phyloP scores from a whole-genome alignment of 64 coral and sea anemone genomes.

The Cladopsammia gracilis region DNA sequence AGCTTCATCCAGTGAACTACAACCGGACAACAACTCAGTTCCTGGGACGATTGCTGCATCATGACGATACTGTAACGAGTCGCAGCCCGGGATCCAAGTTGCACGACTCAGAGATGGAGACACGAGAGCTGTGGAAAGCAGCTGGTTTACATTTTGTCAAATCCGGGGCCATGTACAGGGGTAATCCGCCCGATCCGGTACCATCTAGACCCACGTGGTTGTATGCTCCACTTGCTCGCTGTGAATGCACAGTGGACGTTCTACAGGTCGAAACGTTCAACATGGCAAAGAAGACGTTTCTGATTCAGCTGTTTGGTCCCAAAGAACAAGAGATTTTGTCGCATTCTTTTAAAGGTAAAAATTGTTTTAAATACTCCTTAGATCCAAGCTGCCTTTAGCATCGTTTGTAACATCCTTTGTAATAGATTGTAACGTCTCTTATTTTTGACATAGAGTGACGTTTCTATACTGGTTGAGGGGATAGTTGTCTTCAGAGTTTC shows the following conservation, averaged over 20 bases:
- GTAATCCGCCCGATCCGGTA: constrained; percentile 7
- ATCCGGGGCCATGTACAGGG: constrained; percentile 75
- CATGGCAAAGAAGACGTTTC: background rate
- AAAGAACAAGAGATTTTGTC: background rate
- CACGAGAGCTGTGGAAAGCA: constrained; percentile 56
- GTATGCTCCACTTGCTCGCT: background rate
- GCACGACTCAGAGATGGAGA: constrained; percentile 58
- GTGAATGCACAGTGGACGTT: background rate
- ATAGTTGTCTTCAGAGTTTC: no score
- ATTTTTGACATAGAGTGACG: no score
- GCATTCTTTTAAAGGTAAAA: background rate
- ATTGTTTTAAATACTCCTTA: no score
- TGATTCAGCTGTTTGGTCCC: background rate
- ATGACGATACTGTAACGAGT: constrained; percentile 74
- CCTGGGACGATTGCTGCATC: constrained; percentile 66
- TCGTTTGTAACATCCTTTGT: no score
- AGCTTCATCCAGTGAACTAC: constrained; percentile 68
- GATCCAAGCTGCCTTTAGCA: no score
- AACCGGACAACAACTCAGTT: constrained; percentile 35
- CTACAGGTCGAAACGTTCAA: constrained; percentile 12
- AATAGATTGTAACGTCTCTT: no score
- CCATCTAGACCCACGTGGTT: background rate
- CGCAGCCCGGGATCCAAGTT: constrained; percentile 70
- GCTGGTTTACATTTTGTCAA: constrained; percentile 45
- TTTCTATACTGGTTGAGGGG: no score